Base-by-base conservation (phyloP, 2,113 vertebrate species). In the Conger conger region DNA sequence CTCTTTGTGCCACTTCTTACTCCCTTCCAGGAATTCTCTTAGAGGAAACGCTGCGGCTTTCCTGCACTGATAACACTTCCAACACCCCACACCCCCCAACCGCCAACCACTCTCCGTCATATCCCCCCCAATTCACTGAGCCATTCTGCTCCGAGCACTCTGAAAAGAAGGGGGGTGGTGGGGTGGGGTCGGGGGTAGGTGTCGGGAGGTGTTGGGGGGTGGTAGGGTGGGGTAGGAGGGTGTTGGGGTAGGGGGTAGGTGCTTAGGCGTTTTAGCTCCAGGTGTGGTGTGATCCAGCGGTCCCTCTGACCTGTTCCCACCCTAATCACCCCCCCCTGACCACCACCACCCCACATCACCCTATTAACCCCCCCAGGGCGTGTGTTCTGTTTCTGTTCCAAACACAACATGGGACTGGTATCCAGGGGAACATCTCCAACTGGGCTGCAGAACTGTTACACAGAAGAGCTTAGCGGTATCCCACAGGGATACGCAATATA, bases 11-110 rank as follows among this genome's bases (percentile, higher is more conserved):
- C 79, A 87, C 84, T 86, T 87, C 42, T 90, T 89, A 86, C 89
- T 88, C 88, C 82, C 89, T 95, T 95, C 95, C 95, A 92, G 93
- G 94, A 94, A 96, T 95, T 95, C 91, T 94, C 85, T 86, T 4
- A 82, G 87, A 91, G 93, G 93, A 95, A 94, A 89, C 80, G 83
- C 45, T 30, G 79, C 73, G 37, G 83, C 85, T 89, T 94, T 92
- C 90, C 91, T 83, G 91, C 84, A 87, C 86, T 79, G 89, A 93
- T 90, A 93, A 91, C 89, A 83, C 89, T 82, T 91, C 82, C 81
- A 60, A 76, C 82, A 82, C 89, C 81, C 83, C 89, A 88, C 84
- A 79, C 86, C 57, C 36, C 87, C 86, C 27, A 88, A n/a, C 50
- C n/a, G 30, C 50, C 68, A 37, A 50, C 38, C 38, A 40, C n/a